Conservation (phyloP, 2,797 vertebrate genomes). For the Caiman crocodilus region DNA sequence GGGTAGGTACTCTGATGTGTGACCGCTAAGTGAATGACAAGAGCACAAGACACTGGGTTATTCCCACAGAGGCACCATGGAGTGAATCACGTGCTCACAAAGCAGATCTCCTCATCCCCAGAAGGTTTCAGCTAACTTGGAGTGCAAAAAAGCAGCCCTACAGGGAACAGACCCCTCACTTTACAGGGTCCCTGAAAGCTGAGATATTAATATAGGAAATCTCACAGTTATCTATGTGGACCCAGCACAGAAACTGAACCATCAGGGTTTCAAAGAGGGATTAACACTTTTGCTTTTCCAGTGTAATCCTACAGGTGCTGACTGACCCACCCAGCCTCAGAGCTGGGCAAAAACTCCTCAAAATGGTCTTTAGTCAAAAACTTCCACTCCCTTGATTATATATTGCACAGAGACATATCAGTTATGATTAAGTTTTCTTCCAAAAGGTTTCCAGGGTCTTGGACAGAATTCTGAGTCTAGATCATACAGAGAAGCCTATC, state of each 20-base stretch:
- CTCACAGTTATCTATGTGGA: neutral
- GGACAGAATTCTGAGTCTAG: neutral
- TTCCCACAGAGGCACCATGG: neutral
- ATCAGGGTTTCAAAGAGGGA: too few relatives aligned
- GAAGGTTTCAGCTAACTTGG: neutral
- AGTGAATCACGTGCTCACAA: constrained; percentile 13
- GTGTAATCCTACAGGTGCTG: neutral
- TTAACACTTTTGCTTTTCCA: neutral
- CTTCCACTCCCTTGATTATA: too few relatives aligned
- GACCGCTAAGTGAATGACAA: neutral
- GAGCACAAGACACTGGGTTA: neutral
- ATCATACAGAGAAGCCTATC: neutral
- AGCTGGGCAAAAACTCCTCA: too few relatives aligned
- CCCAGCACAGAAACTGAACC: neutral
- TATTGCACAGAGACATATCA: too few relatives aligned
- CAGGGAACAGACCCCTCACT: neutral
- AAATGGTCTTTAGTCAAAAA: too few relatives aligned
- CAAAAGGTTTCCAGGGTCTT: neutral
- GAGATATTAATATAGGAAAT: neutral
- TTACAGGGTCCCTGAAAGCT: neutral
- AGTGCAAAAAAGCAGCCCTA: neutral
- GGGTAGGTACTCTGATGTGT: neutral
- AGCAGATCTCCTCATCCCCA: neutral
- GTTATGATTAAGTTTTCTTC: too few relatives aligned
- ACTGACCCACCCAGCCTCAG: neutral